Base-by-base conservation (phyloP, 2,797 vertebrate species). In the Rhabdomys pumilio region DNA sequence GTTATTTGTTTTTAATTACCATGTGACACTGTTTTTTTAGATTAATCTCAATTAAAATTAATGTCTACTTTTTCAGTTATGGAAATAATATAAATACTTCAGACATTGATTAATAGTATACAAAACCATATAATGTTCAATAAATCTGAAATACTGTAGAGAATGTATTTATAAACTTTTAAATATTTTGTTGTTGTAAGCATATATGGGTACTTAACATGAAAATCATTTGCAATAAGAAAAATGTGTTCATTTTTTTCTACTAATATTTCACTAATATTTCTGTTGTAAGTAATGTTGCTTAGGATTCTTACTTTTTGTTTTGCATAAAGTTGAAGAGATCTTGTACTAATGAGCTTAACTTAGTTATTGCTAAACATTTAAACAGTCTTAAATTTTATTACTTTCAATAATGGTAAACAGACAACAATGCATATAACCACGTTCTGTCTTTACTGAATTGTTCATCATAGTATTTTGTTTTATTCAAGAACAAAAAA, bases 31-130 rank as follows among this genome's bases (percentile, higher is more conserved):
- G 4, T 38, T 97, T 47, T 47, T 92, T 91, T 91, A 90, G 93
- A 83, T 81, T 13, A 67, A 26, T 86, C 50, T 50, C 77, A 92
- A 81, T 95, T 96, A 87, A 94, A 91, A 92, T 76, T 82, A 89
- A 76, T 85, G n/a, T 67, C 87, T 15, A 17, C 22, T 44, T 89
- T 93, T 79, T 29, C 77, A 1, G 44, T 26, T 90, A 80, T 63
- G 31, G 61, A 94, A 86, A 76, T 89, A 59, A 53, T 82, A 53
- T 7, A n/a, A 11, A 57, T 55, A 50, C 57, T 38, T 5, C 24
- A 82, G 29, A 87, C 22, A 90, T 1, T 73, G 24, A 90, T 1
- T 73, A 19, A 79, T 29, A 89, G 44, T 20, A 81, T 73, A 41
- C 0, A 29, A 34, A 67, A 90, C 85, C 47, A 7, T 44, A 72